Evolutionary conservation across 2,113 vertebrate genomes (phyloP), one percentile per base, ranked within the genome.

Genomic region (Cheilinus undulatus): DNA sequence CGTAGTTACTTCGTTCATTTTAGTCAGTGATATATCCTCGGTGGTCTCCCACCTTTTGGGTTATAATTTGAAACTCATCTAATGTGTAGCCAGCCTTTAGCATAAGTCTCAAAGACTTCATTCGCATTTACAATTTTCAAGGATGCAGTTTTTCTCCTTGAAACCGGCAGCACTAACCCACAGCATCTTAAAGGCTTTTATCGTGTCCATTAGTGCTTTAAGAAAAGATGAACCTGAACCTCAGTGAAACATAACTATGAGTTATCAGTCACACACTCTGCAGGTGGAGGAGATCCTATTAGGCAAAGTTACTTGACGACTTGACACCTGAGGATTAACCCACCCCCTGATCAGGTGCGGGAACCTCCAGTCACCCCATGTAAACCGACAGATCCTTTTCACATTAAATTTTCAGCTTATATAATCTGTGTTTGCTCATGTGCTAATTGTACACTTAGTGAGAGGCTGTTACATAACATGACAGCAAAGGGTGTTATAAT

Each of bases 391-490:
- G 78, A 84, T 90, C 82, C 19, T 73, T 80, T 89, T 85, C 69
- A 20, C 83, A 87, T 88, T 85, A 87, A 87, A 78, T 6, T 83
- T 86, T 79, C 75, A 90, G 49, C 14, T 49, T 57, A 74, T 73
- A 78, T 80, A 80, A 87, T 52, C 42, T 88, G 74, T 82, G 73
- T 86, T 84, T 84, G 80, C 51, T 71, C 70, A 36, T 76, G 28
- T 66, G 72, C 81, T 86, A 81, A 83, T 79, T 60, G 72, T 54
- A 74, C 75, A 78, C 63, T 80, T 78, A 82, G 65, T 52, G 61
- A 63, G 43, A 59, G 36, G 49, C 36, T 17, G 45, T 82, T 86
- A 75, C 56, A 45, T 63, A 71, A 75, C 20, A n/a, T 19, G 42
- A 40, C 38, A 42, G 26, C 24, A 22, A 60, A 30, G 34, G 4